A percentile compares a stretch with the other conserved stretches of the same genome.
phyloP scores from a whole-genome alignment of 2,797 vertebrate genomes.

The Pangasius mekongensis region DNA sequence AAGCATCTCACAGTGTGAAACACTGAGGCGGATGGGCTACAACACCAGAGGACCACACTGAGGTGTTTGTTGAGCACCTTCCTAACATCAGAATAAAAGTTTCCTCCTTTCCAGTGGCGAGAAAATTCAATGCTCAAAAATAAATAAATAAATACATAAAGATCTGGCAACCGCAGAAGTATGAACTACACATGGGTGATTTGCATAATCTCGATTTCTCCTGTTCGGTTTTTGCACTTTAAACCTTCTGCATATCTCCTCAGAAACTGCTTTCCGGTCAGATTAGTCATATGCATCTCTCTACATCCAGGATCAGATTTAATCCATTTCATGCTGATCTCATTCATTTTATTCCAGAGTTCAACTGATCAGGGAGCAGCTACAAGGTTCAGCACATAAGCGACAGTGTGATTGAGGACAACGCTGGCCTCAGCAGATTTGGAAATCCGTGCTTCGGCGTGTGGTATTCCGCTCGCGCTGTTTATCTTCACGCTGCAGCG shows the following conservation, averaged over 20 bases:
- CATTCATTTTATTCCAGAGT: neutral
- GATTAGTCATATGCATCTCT: neutral
- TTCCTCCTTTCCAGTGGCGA: neutral
- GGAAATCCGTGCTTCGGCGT: neutral
- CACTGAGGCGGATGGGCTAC: too few species aligned
- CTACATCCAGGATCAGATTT: neutral
- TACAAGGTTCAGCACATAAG: neutral
- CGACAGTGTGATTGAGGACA: neutral
- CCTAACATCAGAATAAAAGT: too few species aligned
- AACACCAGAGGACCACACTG: neutral
- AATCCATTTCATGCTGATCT: neutral
- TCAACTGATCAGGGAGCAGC: neutral
- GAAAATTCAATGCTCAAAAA: neutral
- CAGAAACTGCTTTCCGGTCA: neutral
- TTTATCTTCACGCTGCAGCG: slow-evolving; percentile 27
- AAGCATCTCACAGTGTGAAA: neutral
- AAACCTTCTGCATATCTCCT: neutral
- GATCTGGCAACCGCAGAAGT: neutral
- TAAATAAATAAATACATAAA: neutral
- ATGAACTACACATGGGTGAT: neutral
- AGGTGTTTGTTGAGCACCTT: too few species aligned
- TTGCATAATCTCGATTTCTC: neutral
- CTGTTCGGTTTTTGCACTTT: neutral
- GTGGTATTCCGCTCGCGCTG: neutral
- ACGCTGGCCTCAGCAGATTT: neutral